Evolutionary conservation across 2,797 vertebrate species (phyloP).

Genomic region (Buceros bicornis): DNA sequence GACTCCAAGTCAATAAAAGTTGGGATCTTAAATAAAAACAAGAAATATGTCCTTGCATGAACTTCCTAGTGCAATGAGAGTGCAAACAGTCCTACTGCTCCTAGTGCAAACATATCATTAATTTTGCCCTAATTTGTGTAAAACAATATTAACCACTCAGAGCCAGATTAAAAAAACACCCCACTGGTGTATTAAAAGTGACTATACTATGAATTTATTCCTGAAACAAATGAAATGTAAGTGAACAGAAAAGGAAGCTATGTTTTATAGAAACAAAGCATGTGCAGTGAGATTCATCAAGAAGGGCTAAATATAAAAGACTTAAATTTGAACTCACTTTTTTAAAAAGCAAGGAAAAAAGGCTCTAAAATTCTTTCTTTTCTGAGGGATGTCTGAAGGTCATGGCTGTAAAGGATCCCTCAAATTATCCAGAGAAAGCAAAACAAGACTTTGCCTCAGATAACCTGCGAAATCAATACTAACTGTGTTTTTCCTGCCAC

Average conservation of each 20-base stretch:
- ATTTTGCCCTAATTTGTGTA: neutral
- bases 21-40: conserved; percentile 56
- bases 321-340: neutral
- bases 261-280: neutral
- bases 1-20: conserved; percentile 52
- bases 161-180: neutral
- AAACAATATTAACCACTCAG: neutral
- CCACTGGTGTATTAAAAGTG: neutral
- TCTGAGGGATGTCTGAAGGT: neutral
- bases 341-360: neutral
- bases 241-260: neutral
- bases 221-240: neutral
- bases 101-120: neutral
- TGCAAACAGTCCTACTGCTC: conserved; percentile 2
- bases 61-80: conserved; percentile 25
- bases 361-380: neutral
- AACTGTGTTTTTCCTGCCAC: conserved; percentile 24
- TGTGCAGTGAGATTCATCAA: neutral
- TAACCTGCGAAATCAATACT: conserved; percentile 59
- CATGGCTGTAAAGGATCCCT: conserved; percentile 45
- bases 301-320: neutral
- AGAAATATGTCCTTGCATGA: conserved; percentile 57
- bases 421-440: conserved; percentile 42
- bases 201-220: neutral
- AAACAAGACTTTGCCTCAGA: conserved; percentile 16